These are phyloP conservation scores for Grus americana DNA, from an alignment of 2,113 vertebrate genomes.

Conservation along the genomic window DNA sequence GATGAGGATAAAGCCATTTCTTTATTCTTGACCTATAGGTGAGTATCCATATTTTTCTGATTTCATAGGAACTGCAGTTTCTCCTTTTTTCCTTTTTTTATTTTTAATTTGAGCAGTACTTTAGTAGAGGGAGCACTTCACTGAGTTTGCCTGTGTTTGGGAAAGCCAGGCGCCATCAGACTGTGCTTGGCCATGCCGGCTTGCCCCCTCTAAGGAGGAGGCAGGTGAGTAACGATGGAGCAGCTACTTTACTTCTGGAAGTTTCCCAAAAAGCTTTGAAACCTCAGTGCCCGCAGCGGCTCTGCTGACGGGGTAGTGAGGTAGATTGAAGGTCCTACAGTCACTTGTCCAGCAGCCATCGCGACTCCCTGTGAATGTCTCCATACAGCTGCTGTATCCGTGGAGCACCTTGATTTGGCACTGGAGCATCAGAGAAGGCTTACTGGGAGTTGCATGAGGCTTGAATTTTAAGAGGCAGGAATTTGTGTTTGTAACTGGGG, in stretches of 20 bases:
- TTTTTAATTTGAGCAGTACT: background rate
- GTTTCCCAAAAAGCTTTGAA: background rate
- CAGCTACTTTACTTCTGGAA: background rate
- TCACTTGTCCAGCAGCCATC: background rate
- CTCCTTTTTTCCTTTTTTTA: background rate
- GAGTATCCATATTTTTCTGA: background rate
- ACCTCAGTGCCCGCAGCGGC: fast-evolving
- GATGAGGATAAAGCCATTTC: background rate
- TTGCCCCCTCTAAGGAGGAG: background rate
- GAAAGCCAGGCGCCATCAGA: fast-evolving
- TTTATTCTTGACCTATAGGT: background rate
- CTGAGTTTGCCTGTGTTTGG: background rate
- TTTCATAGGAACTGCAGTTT: background rate
- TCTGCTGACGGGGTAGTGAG: fast-evolving
- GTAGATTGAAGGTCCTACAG: fast-evolving
- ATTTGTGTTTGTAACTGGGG: fast-evolving
- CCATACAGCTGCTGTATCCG: fast-evolving
- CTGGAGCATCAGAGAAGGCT: background rate
- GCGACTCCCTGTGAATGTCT: fast-evolving
- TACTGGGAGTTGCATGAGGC: background rate
- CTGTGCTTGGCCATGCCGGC: background rate
- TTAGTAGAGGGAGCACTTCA: background rate
- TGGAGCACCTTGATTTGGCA: fast-evolving
- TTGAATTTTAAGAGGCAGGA: background rate
- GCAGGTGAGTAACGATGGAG: background rate